phyloP scores from a whole-genome alignment of 2,797 vertebrate species.

The Euphonia xanthogaster region DNA sequence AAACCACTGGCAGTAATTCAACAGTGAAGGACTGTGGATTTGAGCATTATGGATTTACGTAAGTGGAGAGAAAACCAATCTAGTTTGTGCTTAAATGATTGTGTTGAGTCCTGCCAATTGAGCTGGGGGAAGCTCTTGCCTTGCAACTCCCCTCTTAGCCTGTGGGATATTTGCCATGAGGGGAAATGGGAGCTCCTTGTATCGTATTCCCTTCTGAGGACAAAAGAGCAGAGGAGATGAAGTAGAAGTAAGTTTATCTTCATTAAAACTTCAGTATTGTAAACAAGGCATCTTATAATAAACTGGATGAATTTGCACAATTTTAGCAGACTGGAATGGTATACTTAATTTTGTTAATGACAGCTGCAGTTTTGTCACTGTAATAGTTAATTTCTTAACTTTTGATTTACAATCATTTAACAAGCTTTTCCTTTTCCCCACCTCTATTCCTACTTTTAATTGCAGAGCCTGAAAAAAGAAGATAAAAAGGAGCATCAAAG shows the following conservation, averaged over 20 bases:
- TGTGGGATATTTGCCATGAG: not conserved
- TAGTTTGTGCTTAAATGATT: not conserved
- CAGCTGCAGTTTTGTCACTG: not conserved
- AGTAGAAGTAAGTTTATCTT: not conserved
- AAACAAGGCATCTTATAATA: not conserved
- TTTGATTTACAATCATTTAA: not conserved
- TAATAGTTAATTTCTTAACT: not conserved
- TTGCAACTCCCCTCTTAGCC: not conserved
- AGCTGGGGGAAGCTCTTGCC: not conserved
- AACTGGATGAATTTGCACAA: not conserved
- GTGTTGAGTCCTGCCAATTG: not conserved
- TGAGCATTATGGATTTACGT: not conserved
- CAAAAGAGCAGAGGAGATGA: not conserved
- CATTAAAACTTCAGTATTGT: not conserved
- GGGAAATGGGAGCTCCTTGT: not conserved
- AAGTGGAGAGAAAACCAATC: not conserved
- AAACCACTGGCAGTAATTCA: constrained; percentile 8
- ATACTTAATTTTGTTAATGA: not conserved
- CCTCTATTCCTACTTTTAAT: not conserved
- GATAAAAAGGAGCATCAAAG: not conserved
- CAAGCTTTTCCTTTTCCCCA: not conserved
- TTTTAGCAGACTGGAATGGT: not conserved
- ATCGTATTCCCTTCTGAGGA: not conserved
- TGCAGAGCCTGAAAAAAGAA: not conserved
- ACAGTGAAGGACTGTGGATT: not conserved